A percentile compares a stretch with the other conserved stretches of the same genome.
These are phyloP conservation scores for Anabacerthia variegaticeps DNA, from an alignment of 2,797 vertebrate genomes.

Conservation along the genomic window DNA sequence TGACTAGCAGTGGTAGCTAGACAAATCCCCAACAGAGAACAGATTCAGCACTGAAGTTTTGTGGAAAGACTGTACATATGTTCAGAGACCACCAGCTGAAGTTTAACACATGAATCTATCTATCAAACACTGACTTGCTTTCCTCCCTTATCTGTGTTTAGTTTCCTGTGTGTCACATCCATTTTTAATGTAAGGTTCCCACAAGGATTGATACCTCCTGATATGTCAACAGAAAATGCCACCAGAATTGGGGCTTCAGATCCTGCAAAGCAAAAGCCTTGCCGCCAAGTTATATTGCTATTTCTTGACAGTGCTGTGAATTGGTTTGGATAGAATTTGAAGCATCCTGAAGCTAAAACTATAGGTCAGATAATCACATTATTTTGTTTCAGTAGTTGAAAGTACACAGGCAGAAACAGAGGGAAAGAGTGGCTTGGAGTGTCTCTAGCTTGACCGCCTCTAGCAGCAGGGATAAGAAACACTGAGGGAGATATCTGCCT, in stretches of 20 bases:
- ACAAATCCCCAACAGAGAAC: neutral
- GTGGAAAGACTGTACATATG: neutral
- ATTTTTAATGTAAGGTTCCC: neutral
- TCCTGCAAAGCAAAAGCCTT: neutral
- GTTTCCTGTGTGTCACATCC: neutral
- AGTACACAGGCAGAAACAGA: neutral
- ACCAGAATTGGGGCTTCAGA: neutral
- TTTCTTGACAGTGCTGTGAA: neutral
- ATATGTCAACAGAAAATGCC: neutral
- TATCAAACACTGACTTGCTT: neutral
- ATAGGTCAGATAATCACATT: neutral
- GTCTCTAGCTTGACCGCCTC: neutral
- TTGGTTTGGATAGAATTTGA: neutral
- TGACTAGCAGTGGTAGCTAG: neutral
- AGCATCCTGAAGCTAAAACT: neutral
- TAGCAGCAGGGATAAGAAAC: neutral
- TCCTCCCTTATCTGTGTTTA: neutral
- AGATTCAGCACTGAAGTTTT: neutral
- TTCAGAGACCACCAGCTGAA: neutral
- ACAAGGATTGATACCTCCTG: neutral
- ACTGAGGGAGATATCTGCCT: neutral
- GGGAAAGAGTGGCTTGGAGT: rapidly evolving
- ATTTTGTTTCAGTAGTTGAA: neutral
- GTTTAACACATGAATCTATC: neutral
- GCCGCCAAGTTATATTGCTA: neutral